A percentile compares a stretch with the other conserved stretches of the same genome.
Evolutionary conservation across 2,113 vertebrate species (phyloP).

Genomic region (Notiomystis cincta): DNA sequence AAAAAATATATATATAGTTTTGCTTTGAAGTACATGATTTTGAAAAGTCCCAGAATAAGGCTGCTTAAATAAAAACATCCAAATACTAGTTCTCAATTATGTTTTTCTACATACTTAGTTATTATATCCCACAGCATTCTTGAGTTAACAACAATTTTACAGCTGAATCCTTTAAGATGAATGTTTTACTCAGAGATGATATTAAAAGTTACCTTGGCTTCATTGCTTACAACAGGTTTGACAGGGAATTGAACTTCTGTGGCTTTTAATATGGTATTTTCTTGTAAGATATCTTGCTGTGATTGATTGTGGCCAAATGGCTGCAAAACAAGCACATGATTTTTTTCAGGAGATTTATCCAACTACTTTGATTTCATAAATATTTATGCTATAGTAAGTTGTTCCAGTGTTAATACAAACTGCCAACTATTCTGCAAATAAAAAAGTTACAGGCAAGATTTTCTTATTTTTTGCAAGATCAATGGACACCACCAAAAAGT

Average conservation of each 20-base stretch:
- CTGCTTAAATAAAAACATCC: background rate
- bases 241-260: conserved; percentile 98
- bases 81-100: background rate
- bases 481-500: background rate
- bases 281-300: conserved; percentile 98
- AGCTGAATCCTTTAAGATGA: background rate
- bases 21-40: background rate
- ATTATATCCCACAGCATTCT: background rate
- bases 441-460: background rate
- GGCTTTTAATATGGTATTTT: conserved; percentile 99
- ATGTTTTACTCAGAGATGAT: background rate
- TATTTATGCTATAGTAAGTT: background rate
- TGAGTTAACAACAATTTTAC: background rate
- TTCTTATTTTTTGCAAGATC: background rate
- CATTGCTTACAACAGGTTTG: conserved; percentile 96
- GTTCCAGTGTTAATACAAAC: background rate
- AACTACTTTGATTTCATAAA: background rate
- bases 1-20: background rate
- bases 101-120: background rate
- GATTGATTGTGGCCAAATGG: conserved; percentile 99
- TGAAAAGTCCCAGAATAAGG: background rate
- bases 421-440: background rate
- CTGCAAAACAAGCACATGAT: conserved; percentile 70
- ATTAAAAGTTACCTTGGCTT: conserved; percentile 89
- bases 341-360: conserved; percentile 21